Conservation (phyloP, 2,888 invertebrate species). For the Heliconius ethilla region DNA sequence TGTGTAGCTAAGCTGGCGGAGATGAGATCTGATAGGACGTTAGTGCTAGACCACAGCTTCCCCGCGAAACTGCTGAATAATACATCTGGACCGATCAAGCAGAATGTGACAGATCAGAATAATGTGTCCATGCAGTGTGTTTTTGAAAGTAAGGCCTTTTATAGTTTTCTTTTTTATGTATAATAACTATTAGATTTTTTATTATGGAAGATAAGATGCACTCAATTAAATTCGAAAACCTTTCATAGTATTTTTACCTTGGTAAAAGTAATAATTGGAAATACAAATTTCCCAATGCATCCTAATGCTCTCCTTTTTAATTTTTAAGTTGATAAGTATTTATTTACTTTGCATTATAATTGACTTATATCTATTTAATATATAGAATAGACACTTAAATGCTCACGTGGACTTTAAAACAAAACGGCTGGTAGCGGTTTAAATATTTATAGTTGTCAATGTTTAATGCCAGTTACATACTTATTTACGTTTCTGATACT, state of each 20-base stretch:
- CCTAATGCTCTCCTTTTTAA: too few species aligned
- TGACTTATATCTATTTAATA: not conserved
- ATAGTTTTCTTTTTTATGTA: not conserved
- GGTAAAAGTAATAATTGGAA: too few species aligned
- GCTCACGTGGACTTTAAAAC: not conserved
- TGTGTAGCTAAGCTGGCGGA: constrained; percentile 57
- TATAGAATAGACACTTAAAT: not conserved
- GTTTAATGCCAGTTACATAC: not conserved
- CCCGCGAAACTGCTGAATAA: constrained; percentile 53
- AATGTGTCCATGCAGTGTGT: constrained; percentile 61
- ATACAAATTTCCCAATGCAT: too few species aligned
- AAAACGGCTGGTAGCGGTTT: not conserved
- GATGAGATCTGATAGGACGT: constrained; percentile 44
- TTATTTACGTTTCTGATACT: constrained; percentile 1
- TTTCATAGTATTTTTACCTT: too few species aligned
- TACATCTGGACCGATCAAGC: constrained; percentile 50
- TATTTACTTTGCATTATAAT: not conserved
- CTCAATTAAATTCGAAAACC: too few species aligned
- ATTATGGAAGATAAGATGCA: not conserved
- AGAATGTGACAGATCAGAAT: constrained; percentile 53
- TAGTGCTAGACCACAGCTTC: constrained; percentile 60
- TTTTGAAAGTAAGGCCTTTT: constrained; percentile 65
- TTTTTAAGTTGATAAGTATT: too few species aligned
- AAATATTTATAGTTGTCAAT: constrained; percentile 5
- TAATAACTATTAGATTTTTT: not conserved